Base-by-base conservation (phyloP, 92 coral and sea anemone species). In the Porites divaricata region DNA sequence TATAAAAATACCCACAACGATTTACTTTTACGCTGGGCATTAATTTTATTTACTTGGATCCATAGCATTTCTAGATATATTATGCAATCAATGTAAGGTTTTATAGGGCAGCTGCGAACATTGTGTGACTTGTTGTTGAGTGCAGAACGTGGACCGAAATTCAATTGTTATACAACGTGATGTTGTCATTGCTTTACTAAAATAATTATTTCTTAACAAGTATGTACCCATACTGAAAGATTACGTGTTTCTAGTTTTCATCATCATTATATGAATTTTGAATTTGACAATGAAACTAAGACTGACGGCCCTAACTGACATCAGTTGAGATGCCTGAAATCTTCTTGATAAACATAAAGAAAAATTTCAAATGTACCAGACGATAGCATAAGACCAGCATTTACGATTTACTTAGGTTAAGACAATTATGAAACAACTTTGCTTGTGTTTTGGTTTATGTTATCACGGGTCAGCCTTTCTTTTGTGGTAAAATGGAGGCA, bases 21-120 rank as follows among this genome's bases (percentile, higher is more conserved):
- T 62, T 62, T 51, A 51, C 54, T 51, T 4, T 51, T 51, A 51
- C 9, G 54, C 54, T 51, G 54, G 54, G 9, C 54, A 51, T 51
- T 51, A 51, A 51, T 51, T 51, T 51, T 51, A 51, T 51, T 51
- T 51, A 4, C 54, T 51, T 51, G 54, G 6, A 51, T 51, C 54
- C 9, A 51, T 4, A 51, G 54, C 54, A 51, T 51, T 4, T 51
- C 54, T 4, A 51, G 54, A 51, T 51, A 51, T 4, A 51, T 51
- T 51, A 4, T 51, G 25, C 70, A 65, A 13, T 65, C 1, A 65
- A 65, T 65, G 70, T 10, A 65, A 65, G 7, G 70, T 23, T 65
- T 65, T 65, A 65, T 65, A 65, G 70, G 70, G 24, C n/a, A 65
- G 70, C 70, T 65, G 70, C 70, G 70, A 65, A n/a, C 70, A 35